phyloP scores from a whole-genome alignment of 2,888 invertebrate genomes.

The Pachymerium ferrugineum region DNA sequence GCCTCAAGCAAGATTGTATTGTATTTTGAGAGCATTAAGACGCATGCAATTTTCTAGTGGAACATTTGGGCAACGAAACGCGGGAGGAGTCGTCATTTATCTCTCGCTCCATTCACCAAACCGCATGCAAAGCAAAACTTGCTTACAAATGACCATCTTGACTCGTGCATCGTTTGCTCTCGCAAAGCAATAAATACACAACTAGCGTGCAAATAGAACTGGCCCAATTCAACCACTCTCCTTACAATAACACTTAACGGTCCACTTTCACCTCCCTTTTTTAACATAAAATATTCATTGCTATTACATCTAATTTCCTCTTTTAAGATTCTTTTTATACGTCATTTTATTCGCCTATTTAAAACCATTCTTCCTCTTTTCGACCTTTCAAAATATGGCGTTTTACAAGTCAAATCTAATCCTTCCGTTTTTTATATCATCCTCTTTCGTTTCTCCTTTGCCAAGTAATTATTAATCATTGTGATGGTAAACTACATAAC shows the following conservation, averaged over 20 bases:
- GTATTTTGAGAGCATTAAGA: not conserved
- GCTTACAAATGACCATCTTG: slow-evolving; percentile 27
- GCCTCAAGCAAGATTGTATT: not conserved
- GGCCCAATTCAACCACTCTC: slow-evolving; percentile 3
- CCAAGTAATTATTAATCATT: too few species aligned
- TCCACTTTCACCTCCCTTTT: not conserved
- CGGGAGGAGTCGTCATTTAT: slow-evolving; percentile 14
- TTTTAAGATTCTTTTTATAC: too few species aligned
- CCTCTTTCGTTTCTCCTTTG: too few species aligned
- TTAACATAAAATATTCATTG: not conserved
- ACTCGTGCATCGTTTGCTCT: slow-evolving; percentile 18
- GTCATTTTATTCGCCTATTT: too few species aligned
- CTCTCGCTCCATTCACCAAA: slow-evolving; percentile 25
- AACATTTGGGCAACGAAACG: slow-evolving; percentile 11
- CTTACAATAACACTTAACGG: not conserved
- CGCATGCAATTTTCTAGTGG: not conserved
- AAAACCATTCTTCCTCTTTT: too few species aligned
- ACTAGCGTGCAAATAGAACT: not conserved
- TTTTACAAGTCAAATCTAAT: too few species aligned
- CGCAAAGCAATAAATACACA: slow-evolving; percentile 15
- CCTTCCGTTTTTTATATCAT: too few species aligned
- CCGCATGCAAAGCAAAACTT: slow-evolving; percentile 27
- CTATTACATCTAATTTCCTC: too few species aligned
- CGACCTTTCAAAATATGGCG: too few species aligned
- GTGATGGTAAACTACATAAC: too few species aligned